Evolutionary conservation across 2,888 invertebrate genomes (phyloP), one percentile per base, ranked within the genome.

Genomic region (Anthrax anthrax): DNA sequence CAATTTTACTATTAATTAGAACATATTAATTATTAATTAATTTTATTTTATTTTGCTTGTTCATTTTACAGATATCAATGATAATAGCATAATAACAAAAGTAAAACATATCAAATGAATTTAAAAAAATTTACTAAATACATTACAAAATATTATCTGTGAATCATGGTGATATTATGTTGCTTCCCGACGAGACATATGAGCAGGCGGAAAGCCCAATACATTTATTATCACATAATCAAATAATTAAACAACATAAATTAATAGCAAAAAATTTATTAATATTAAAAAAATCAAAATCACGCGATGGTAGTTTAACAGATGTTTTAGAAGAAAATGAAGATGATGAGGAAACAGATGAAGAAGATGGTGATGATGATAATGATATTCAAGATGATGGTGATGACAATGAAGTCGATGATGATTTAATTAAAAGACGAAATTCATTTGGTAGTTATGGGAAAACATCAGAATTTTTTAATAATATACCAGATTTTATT

Each of bases 141-240:
- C n/a, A n/a, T n/a, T n/a, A n/a, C n/a, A n/a, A n/a, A n/a, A n/a
- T n/a, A n/a, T n/a, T n/a, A n/a, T n/a, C n/a, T n/a, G 17, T 36
- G 46, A 52, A 50, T 43, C 57, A 62, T 57, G 55, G 59, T 61
- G 62, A 60, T 60, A 37, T 17, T 46, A 77, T 78, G 81, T 75
- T 84, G 71, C 75, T 81, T 70, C 83, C 84, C 57, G 84, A 84
- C 72, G 81, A 84, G 73, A 84, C 81, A 58, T 84, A 84, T 73
- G 84, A 83, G 71, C 75, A 75, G 64, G 53, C 51, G 38, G 39
- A 29, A 59, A 43, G 56, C 47, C 49, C 41, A 34, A 47, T 8
- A 23, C 4, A 23, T 23, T 12, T 10, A 16, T n/a, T n/a, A 10
- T 23, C 13, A 5, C 16, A 36, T n/a, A 29, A 32, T 6, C 14